Evolutionary conservation across 2,888 invertebrate species (phyloP).

Genomic region (Gandaritis pyraliata): DNA sequence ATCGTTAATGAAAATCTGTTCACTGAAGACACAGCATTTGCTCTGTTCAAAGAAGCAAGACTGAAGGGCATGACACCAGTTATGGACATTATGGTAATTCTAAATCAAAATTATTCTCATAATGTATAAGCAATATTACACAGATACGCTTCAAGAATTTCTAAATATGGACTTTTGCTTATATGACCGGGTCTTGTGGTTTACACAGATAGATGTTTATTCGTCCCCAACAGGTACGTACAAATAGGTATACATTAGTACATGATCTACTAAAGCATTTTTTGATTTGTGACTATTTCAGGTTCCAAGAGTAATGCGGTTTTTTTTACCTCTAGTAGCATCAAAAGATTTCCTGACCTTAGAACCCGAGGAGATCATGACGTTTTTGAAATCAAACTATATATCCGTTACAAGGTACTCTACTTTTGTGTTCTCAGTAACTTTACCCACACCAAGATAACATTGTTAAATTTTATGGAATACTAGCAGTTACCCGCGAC

Average conservation of each 20-base stretch:
- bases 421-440: background rate
- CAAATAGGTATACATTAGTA: too few relatives aligned
- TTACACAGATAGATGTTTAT: too few relatives aligned
- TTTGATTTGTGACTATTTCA: conserved; percentile 38
- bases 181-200: too few relatives aligned
- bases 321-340: conserved; percentile 90
- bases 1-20: conserved; percentile 88
- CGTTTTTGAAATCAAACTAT: conserved; percentile 88
- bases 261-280: too few relatives aligned
- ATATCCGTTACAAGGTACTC: conserved; percentile 88
- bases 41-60: conserved; percentile 86
- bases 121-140: background rate
- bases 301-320: conserved; percentile 89
- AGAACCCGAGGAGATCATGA: conserved; percentile 86
- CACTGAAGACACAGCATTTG: conserved; percentile 89
- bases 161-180: too few relatives aligned
- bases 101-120: background rate
- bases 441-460: too few relatives aligned
- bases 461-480: too few relatives aligned
- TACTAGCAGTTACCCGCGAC: too few relatives aligned
- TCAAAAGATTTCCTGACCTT: conserved; percentile 89
- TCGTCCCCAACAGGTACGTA: too few relatives aligned
- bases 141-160: too few relatives aligned
- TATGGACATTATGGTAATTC: conserved; percentile 86
- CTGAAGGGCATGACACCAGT: conserved; percentile 83